Base-by-base conservation (phyloP, 1,140 invertebrate species). In the Drosophila biarmipes region DNA sequence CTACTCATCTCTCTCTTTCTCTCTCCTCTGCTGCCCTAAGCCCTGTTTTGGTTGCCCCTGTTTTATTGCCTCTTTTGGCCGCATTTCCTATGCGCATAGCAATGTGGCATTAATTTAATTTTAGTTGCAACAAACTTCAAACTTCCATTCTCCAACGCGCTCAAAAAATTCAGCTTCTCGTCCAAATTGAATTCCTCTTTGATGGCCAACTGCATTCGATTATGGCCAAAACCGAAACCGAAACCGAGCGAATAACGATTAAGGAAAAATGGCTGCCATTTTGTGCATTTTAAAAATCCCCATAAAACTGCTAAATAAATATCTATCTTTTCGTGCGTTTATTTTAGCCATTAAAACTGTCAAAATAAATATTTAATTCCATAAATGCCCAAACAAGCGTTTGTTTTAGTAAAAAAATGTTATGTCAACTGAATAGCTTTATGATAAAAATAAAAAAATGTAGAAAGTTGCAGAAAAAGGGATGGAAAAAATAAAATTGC, bases 81-180 rank as follows among this genome's bases (percentile, higher is more conserved):
- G 38, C 56, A 71, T 73, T 57, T 61, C 61, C 75, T 56, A 66
- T 78, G 68, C 61, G 75, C 64, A 69, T 77, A 56, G 42, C 63
- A 69, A 78, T 78, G 74, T 43, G 74, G 52, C 61, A 67, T 68
- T 73, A 64, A 76, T 76, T 80, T 80, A 72, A 80, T 80, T 80
- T 74, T 62, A 76, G 57, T 48, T 69, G 63, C 66, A 69, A 55
- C 40, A 45, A 42, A 56, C 64, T 57, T 71, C 53, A 24, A 43
- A 46, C n/a, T n/a, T n/a, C n/a, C 24, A 48, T 48, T 52, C 57
- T 8, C 21, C 62, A 45, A 31, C 57, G 24, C 21, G 6, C 5
- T 27, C 38, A n/a, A 40, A 38, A 46, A 49, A 56, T 69, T 48
- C 40, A 46, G 45, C 48, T 69, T 40, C 21, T 15, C 7, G 27